phyloP scores from a whole-genome alignment of 1,140 invertebrate genomes.

The Planococcus citri region DNA sequence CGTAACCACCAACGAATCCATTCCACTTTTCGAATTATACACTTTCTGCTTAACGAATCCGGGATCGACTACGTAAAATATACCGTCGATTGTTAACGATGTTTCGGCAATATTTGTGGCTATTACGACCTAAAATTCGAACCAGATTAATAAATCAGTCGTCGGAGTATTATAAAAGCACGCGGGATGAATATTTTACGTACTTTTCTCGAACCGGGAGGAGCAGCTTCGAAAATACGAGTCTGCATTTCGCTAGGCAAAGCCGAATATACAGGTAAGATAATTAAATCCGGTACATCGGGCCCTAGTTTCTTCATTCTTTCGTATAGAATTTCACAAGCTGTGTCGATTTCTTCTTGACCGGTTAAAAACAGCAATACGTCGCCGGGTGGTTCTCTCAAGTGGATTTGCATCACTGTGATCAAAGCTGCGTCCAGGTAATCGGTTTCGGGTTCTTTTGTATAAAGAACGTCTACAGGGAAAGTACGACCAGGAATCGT shows the following conservation, averaged over 20 bases:
- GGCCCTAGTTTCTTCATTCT: constrained; percentile 95
- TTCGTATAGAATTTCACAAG: constrained; percentile 96
- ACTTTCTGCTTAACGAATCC: constrained; percentile 99
- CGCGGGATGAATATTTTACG: too few relatives aligned
- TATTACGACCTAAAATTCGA: constrained; percentile 62
- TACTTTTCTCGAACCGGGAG: constrained; percentile 89
- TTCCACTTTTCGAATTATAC: constrained; percentile 98
- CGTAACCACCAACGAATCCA: constrained; percentile 97
- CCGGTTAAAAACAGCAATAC: constrained; percentile 37
- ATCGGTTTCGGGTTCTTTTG: constrained; percentile 96
- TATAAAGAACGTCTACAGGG: constrained; percentile 90
- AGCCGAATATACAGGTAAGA: constrained; percentile 95
- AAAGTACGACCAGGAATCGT: constrained; percentile 94
- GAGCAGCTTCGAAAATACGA: constrained; percentile 96
- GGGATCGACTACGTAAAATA: constrained; percentile 98
- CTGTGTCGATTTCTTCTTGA: constrained; percentile 98
- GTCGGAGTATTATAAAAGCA: too few relatives aligned
- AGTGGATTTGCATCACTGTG: constrained; percentile 98
- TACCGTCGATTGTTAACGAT: constrained; percentile 96
- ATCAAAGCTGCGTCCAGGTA: constrained; percentile 96
- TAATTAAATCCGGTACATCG: constrained; percentile 94
- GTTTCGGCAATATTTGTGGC: constrained; percentile 99
- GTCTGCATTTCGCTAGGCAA: constrained; percentile 99
- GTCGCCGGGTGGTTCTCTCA: constrained; percentile 86
- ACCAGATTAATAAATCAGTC: too few relatives aligned